A percentile compares a stretch with the other conserved stretches of the same genome.
phyloP scores from a whole-genome alignment of 2,888 invertebrate species.

The Caenorhabditis sp. region DNA sequence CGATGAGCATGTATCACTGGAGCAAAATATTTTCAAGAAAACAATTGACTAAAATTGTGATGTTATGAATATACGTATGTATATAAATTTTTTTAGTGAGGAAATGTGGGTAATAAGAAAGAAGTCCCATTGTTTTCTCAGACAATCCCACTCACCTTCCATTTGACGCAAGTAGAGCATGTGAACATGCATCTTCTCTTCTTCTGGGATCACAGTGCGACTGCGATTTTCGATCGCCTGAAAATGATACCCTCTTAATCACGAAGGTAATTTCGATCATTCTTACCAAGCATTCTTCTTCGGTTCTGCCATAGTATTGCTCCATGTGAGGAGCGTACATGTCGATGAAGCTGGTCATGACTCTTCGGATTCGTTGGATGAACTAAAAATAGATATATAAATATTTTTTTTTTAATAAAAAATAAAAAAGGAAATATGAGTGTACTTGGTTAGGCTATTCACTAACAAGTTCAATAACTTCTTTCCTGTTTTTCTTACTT shows the following conservation, averaged over 20 bases:
- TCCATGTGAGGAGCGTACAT: neutral
- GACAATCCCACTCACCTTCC: neutral
- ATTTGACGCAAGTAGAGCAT: neutral
- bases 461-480: neutral
- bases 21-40: too few species aligned
- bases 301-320: neutral
- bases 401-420: neutral
- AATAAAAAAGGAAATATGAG: too few species aligned
- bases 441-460: too few species aligned
- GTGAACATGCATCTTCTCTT: slow-evolving; percentile 1
- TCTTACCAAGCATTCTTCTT: slow-evolving; percentile 1
- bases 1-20: too few species aligned
- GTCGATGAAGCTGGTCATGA: neutral
- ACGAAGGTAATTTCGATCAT: too few species aligned
- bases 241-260: too few species aligned
- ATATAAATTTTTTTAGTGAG: too few species aligned
- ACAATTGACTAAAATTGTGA: too few species aligned
- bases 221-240: neutral
- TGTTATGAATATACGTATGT: too few species aligned
- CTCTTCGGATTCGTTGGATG: neutral
- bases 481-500: neutral
- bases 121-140: neutral
- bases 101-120: too few species aligned
- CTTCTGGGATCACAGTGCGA: neutral
- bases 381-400: slow-evolving; percentile 5